phyloP scores from a whole-genome alignment of 1,140 invertebrate species.

The Papilio helenus region DNA sequence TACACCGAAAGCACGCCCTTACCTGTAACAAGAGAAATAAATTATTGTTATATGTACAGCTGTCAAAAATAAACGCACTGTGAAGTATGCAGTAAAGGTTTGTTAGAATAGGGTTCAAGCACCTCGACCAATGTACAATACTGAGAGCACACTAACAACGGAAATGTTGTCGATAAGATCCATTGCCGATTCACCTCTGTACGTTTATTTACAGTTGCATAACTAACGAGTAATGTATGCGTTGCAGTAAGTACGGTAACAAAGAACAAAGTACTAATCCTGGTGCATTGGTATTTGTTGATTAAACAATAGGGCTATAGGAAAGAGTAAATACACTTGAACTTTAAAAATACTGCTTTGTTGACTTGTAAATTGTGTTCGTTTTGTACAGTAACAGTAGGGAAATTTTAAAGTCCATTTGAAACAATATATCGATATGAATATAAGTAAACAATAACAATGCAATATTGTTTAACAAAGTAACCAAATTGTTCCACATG shows the following conservation, averaged over 20 bases:
- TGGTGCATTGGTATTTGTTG: conserved; percentile 62
- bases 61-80: conserved; percentile 44
- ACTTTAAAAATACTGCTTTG: conserved; percentile 46
- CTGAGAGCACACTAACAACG: conserved; percentile 49
- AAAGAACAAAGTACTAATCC: conserved; percentile 49
- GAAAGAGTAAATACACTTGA: conserved; percentile 46
- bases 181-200: conserved; percentile 57
- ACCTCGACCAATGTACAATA: conserved; percentile 52
- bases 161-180: conserved; percentile 55
- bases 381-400: conserved; percentile 40
- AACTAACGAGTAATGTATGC: conserved; percentile 56
- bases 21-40: conserved; percentile 67
- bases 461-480: background rate
- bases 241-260: conserved; percentile 44
- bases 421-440: background rate
- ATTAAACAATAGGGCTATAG: conserved; percentile 64
- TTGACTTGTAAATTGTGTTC: conserved; percentile 53
- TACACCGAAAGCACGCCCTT: conserved; percentile 45
- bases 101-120: conserved; percentile 60
- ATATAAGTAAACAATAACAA: conserved; percentile 9
- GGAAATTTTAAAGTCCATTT: conserved; percentile 19
- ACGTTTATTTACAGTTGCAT: conserved; percentile 53
- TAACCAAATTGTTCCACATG: background rate
- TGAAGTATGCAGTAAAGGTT: conserved; percentile 43
- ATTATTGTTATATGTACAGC: conserved; percentile 53